Conservation (phyloP, 2,888 invertebrate species). For the Hypsopygia costalis region DNA sequence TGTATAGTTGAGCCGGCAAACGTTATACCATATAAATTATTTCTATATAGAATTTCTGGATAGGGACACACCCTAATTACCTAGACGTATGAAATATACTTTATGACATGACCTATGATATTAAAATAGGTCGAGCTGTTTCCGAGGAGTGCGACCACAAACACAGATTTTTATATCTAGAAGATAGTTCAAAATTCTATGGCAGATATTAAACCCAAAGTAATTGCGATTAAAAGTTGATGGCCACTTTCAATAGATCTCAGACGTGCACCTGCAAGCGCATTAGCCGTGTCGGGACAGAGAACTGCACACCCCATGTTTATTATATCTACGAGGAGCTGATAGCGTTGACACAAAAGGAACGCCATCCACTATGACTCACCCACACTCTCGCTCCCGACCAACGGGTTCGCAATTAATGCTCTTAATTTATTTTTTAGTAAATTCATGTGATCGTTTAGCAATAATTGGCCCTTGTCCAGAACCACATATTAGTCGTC, state of each 20-base stretch:
- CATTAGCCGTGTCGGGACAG: background rate
- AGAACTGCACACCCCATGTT: background rate
- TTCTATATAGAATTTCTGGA: too few species aligned
- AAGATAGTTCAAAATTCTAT: background rate
- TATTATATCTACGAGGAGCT: constrained; percentile 2
- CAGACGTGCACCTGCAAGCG: constrained; percentile 1
- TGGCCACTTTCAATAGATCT: constrained; percentile 8
- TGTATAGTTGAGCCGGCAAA: too few species aligned
- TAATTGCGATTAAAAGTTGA: background rate
- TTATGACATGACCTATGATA: too few species aligned
- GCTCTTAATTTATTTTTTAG: constrained; percentile 22
- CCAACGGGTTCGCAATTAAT: constrained; percentile 29
- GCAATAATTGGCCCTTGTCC: constrained; percentile 49
- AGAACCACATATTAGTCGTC: constrained; percentile 36
- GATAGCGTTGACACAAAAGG: constrained; percentile 26
- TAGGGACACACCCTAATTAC: too few species aligned
- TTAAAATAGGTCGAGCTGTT: too few species aligned
- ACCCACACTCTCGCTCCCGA: constrained; percentile 25
- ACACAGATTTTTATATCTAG: too few species aligned
- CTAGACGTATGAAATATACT: too few species aligned
- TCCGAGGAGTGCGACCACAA: too few species aligned
- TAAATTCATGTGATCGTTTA: constrained; percentile 49
- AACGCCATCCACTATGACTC: constrained; percentile 30
- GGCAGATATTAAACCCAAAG: background rate
- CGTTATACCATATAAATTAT: too few species aligned